Evolutionary conservation across 2,888 invertebrate species (phyloP), one percentile per base, ranked within the genome.

Genomic region (Tortrix viridana): DNA sequence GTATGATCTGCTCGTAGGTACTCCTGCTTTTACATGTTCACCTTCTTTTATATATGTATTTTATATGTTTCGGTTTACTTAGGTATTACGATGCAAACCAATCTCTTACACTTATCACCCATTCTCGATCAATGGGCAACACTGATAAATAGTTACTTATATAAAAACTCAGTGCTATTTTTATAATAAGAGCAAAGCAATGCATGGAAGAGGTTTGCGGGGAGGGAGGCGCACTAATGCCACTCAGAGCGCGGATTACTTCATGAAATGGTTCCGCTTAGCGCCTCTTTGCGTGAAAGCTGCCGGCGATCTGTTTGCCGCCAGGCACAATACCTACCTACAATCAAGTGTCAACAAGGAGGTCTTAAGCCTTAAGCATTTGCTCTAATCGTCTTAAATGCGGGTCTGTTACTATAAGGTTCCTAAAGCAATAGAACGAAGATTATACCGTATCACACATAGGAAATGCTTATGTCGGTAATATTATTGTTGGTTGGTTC

Each of bases 231-330:
- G 73, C 77, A 76, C 82, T 88, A 88, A 88, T 86, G 81, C 87
- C 82, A 71, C 81, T 73, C 79, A 65, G 75, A 81, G 82, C 80
- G 80, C 79, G 86, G 88, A 88, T 88, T 88, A 88, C 81, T 82
- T 81, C 82, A 80, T 85, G 83, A 80, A 85, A 82, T 84, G 82
- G 85, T 84, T 79, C 80, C 80, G 82, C 82, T 85, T 83, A 86
- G 78, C 80, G 79, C 78, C 85, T 82, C 81, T 82, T 77, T 71
- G 75, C 81, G 83, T 82, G 77, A 85, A 86, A 85, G 86, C 85
- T 80, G 76, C 73, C 79, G 80, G 76, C 81, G 82, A 87, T 85
- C 85, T 82, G 85, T 85, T 85, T 84, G 79, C 79, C 65, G 76
- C 70, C 76, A 76, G 72, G 70, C 79, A 79, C 71, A 73, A 72